Conservation (phyloP, 2,888 invertebrate species). For the Scaptomyza cyrtandrae region DNA sequence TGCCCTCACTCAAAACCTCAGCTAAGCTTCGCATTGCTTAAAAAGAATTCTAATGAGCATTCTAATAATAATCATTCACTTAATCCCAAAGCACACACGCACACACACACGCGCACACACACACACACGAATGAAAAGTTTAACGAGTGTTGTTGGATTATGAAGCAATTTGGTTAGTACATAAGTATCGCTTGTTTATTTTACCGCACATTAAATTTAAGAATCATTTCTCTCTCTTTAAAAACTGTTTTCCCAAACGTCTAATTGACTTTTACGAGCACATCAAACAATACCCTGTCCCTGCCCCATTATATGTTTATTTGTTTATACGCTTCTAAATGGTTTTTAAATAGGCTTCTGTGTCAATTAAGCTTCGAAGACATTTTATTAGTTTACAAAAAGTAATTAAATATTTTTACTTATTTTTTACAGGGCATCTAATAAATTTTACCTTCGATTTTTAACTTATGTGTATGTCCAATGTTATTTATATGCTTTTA, state of each 20-base stretch:
- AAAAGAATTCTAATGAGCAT: slow-evolving; percentile 46
- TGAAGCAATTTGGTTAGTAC: slow-evolving; percentile 50
- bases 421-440: slow-evolving; percentile 18
- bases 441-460: not conserved
- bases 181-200: slow-evolving; percentile 61
- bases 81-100: slow-evolving; percentile 37
- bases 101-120: slow-evolving; percentile 14
- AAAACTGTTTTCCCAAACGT: slow-evolving; percentile 44
- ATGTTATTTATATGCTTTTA: slow-evolving; percentile 51
- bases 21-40: slow-evolving; percentile 20
- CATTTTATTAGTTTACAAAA: not conserved
- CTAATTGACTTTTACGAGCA: slow-evolving; percentile 44
- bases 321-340: too few species aligned
- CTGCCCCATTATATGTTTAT: not conserved
- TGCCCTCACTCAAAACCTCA: slow-evolving; percentile 29
- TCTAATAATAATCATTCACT: slow-evolving; percentile 60
- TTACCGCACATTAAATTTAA: slow-evolving; percentile 63
- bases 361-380: too few species aligned
- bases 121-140: slow-evolving; percentile 23
- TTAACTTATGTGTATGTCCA: not conserved
- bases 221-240: slow-evolving; percentile 36
- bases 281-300: slow-evolving; percentile 29
- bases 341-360: not conserved
- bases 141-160: slow-evolving; percentile 53
- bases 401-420: not conserved